Evolutionary conservation across 1,140 invertebrate species (phyloP), one percentile per base, ranked within the genome.

Genomic region (Nylanderia fulva): DNA sequence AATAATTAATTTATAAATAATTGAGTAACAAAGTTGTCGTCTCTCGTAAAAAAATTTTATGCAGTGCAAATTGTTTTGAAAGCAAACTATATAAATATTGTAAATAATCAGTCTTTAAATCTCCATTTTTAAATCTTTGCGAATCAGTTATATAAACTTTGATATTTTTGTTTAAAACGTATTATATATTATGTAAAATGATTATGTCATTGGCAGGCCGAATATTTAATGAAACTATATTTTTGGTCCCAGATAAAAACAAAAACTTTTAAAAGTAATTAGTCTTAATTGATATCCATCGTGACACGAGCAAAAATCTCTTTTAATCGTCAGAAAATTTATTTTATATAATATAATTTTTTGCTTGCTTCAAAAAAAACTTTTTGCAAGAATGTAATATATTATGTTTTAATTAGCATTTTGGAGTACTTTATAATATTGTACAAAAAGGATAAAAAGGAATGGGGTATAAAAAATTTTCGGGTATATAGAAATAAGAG

Each of bases 91-190:
- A 48, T 48, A 48, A 48, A 48, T 48, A 2, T 48, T 48, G 2
- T 80, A 82, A 82, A 82, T 72, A 82, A 82, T 82, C 77, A 82
- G 66, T 82, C 77, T 71, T 82, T 80, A 29, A 48, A 45, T 82
- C 52, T 80, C 77, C 36, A 39, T 29, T 79, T 9, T 9, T 33
- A 2, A 58, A 58, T 82, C 77, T 29, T 79, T 9, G 9, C 45
- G 5, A 58, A 58, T 82, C 77, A 82, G 66, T 82, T 52, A 13
- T 58, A 29, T 56, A 8, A 39, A 79, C 60, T 58, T 71, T n/a
- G 24, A 72, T 82, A 82, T 58, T 4, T 21, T 33, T 4, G n/a
- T 36, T 15, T 21, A n/a, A 71, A 52, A 33, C 36, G 66, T 72
- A 18, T 72, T n/a, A n/a, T 56, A 6, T 29, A 21, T 54, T 54